Evolutionary conservation across 2,888 invertebrate species (phyloP).

Genomic region (Chymomyza amoena): DNA sequence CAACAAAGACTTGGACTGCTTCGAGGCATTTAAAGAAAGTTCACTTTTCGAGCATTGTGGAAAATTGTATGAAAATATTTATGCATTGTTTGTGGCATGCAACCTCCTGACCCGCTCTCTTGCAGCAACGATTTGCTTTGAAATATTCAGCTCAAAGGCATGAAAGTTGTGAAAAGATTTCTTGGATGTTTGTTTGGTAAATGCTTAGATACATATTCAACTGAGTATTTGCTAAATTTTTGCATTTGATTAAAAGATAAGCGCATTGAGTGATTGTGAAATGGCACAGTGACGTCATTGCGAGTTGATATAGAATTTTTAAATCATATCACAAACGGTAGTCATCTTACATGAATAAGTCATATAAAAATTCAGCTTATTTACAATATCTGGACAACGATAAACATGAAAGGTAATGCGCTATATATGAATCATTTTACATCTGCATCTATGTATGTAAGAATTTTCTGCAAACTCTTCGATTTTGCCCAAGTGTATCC

Average conservation of each 20-base stretch:
- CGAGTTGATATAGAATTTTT: no score
- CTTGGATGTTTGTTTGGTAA: conserved; percentile 10
- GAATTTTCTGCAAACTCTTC: no score
- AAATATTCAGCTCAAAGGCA: background rate
- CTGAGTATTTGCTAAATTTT: conserved; percentile 17
- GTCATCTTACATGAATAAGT: no score
- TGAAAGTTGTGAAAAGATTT: background rate
- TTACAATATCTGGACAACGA: no score
- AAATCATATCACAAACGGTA: no score
- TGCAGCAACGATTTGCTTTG: background rate
- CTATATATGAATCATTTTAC: no score
- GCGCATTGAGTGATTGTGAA: background rate
- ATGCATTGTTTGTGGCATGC: conserved; percentile 10
- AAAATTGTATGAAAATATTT: conserved; percentile 32
- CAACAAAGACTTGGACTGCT: conserved; percentile 38
- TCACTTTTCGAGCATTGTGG: conserved; percentile 33
- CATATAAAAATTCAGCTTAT: no score
- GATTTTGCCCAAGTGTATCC: no score
- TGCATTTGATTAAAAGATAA: conserved; percentile 33
- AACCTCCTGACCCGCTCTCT: conserved; percentile 3
- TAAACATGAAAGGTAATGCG: no score
- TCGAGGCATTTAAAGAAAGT: conserved; percentile 53
- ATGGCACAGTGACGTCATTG: background rate
- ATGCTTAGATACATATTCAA: background rate
- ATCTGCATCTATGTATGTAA: no score